Percentiles rank a stretch among this genome's conserved stretches.
Evolutionary conservation across 2,888 invertebrate species (phyloP).

Genomic region (Sphaerophoria taeniata): DNA sequence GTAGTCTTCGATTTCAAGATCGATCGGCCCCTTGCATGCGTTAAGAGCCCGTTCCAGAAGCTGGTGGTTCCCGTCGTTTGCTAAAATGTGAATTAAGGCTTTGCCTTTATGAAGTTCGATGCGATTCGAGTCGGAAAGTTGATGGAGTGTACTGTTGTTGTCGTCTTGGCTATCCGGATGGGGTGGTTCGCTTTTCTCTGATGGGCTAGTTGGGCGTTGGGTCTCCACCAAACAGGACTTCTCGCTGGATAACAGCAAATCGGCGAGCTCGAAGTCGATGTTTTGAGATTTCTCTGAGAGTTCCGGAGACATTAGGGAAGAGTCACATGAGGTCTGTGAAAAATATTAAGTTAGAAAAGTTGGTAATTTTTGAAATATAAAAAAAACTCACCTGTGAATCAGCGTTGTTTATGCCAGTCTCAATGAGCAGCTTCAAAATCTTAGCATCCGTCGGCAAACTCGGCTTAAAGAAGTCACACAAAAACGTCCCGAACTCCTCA

Average conservation of each 20-base stretch:
- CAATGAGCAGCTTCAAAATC: constrained; percentile 88
- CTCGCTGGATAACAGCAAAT: constrained; percentile 82
- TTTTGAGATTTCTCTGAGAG: constrained; percentile 82
- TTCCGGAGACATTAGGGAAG: constrained; percentile 82
- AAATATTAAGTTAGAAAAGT: background rate
- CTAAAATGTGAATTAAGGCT: constrained; percentile 89
- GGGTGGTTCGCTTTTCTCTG: constrained; percentile 81
- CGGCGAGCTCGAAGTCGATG: constrained; percentile 82
- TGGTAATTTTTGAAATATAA: background rate
- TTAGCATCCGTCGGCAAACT: constrained; percentile 88
- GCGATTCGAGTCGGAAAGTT: constrained; percentile 82
- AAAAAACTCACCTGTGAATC: constrained; percentile 78
- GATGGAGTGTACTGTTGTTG: constrained; percentile 81
- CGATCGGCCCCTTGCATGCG: constrained; percentile 84
- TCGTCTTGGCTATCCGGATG: constrained; percentile 81
- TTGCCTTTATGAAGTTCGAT: constrained; percentile 85
- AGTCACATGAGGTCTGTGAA: constrained; percentile 81
- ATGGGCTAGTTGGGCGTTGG: constrained; percentile 81
- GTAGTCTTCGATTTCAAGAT: constrained; percentile 87
- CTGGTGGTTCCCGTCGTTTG: constrained; percentile 89
- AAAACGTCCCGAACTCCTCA: constrained; percentile 81
- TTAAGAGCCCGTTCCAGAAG: constrained; percentile 86
- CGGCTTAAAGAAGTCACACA: constrained; percentile 84
- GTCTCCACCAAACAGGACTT: constrained; percentile 82
- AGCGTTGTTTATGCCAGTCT: constrained; percentile 87